Base-by-base conservation (phyloP, 2,797 vertebrate genomes). In the Nannoperca australis region DNA sequence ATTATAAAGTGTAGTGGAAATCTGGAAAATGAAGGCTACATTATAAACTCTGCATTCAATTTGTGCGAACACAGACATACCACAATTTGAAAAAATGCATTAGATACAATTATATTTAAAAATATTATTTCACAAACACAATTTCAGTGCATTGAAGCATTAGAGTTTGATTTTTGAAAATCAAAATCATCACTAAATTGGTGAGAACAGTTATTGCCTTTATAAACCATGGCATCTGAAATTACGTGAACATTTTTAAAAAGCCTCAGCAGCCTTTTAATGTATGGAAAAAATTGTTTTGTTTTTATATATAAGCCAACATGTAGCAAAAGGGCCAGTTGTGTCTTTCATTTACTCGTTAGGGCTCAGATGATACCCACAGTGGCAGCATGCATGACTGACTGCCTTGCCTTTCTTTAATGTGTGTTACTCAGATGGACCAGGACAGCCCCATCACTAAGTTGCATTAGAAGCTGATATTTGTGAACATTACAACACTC, bases 381-480 rank as follows among this genome's bases (percentile, higher is more conserved):
- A 34, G 72, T 17, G 59, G 15, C 17, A 10, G 12, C 49, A 45
- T 47, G 50, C 59, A 61, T 70, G 63, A 67, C 64, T 76, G 63
- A 60, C 44, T 36, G 24, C 2, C 3, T 53, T 56, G 61, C 32
- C 27, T 49, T 59, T 63, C 17, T 61, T 61, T 65, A 44, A 50
- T 56, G 50, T 3, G 12, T 63, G 47, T 45, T 61, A 36, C 20
- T 11, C 20, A 34, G 49, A 78, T 56, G 30, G 55, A 49, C 3
- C 27, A 49, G 56, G 78, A 64, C 66, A 69, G 47, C 55, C 45
- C 38, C 7, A 32, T 50, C 54, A 27, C 45, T 68, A 2, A 6
- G 36, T 68, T 36, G 58, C 56, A 73, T 13, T 7, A n/a, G 44
- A 50, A 15, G 61, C 56, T 50, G 8, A 36, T 56, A 44, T 54